Evolutionary conservation across 2,888 invertebrate genomes (phyloP).

Genomic region (Ganaspis brasiliensis): DNA sequence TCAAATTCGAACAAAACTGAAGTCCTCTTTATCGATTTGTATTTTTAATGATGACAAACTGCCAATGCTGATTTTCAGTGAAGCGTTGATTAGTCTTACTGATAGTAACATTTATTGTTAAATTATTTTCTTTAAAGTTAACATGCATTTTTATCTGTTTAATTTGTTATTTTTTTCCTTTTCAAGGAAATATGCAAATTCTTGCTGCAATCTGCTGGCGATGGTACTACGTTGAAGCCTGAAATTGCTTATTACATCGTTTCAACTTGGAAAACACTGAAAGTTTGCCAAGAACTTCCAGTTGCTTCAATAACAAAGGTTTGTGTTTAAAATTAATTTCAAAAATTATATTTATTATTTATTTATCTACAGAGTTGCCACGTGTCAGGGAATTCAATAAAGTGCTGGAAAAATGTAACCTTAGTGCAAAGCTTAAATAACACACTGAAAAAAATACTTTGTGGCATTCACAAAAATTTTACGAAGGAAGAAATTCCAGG

Average conservation of each 20-base stretch:
- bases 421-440: no score
- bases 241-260: constrained; percentile 85
- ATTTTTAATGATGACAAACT: constrained; percentile 72
- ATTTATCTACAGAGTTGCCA: no score
- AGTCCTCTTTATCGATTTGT: no score
- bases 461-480: no score
- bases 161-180: constrained; percentile 18
- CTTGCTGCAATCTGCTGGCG: constrained; percentile 75
- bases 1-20: constrained; percentile 65
- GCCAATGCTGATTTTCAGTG: constrained; percentile 67
- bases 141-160: constrained; percentile 18
- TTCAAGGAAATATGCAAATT: constrained; percentile 81
- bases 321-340: no score
- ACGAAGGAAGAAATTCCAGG: no score
- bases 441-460: no score
- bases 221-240: constrained; percentile 76
- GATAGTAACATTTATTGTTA: constrained; percentile 59
- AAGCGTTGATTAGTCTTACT: constrained; percentile 79
- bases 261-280: constrained; percentile 84
- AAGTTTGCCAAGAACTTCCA: constrained; percentile 83
- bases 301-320: constrained; percentile 81
- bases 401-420: no score
- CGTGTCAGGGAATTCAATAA: no score
- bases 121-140: background rate
- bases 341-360: no score